A percentile compares a stretch with the other conserved stretches of the same genome.
Evolutionary conservation across 2,888 invertebrate genomes (phyloP).

Genomic region (Drosophila buzzatii): DNA sequence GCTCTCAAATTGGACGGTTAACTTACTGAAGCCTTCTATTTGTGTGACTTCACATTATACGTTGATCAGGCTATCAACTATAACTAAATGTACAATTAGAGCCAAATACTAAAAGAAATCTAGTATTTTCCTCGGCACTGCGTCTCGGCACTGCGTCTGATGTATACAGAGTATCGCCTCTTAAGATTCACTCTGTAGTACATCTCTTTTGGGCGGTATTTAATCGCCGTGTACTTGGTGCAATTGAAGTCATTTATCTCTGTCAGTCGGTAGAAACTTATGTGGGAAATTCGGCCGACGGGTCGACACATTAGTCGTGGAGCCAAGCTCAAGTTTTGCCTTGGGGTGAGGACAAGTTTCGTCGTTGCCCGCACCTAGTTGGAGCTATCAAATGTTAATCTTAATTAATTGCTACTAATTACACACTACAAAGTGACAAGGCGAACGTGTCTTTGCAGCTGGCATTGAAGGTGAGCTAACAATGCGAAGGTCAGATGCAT

Average conservation of each 20-base stretch:
- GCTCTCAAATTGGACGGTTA: too few relatives aligned
- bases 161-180: background rate
- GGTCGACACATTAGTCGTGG: constrained; percentile 20
- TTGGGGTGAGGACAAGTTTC: constrained; percentile 18
- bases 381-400: constrained; percentile 83
- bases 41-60: too few relatives aligned
- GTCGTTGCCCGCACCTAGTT: constrained; percentile 23
- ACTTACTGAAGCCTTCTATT: too few relatives aligned
- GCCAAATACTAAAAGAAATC: too few relatives aligned
- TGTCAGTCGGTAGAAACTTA: constrained; percentile 45
- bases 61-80: too few relatives aligned
- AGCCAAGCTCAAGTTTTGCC: background rate
- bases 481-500: background rate
- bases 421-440: constrained; percentile 44
- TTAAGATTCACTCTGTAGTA: background rate
- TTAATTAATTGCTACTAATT: constrained; percentile 85
- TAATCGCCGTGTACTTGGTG: constrained; percentile 9
- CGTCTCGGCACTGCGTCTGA: too few relatives aligned
- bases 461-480: background rate
- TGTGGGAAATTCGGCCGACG: constrained; percentile 40
- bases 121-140: background rate
- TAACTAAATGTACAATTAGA: too few relatives aligned
- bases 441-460: background rate
- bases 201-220: background rate
- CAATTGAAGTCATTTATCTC: constrained; percentile 54